Evolutionary conservation across 2,797 vertebrate species (phyloP).

Genomic region (Eutrigla gurnardus): DNA sequence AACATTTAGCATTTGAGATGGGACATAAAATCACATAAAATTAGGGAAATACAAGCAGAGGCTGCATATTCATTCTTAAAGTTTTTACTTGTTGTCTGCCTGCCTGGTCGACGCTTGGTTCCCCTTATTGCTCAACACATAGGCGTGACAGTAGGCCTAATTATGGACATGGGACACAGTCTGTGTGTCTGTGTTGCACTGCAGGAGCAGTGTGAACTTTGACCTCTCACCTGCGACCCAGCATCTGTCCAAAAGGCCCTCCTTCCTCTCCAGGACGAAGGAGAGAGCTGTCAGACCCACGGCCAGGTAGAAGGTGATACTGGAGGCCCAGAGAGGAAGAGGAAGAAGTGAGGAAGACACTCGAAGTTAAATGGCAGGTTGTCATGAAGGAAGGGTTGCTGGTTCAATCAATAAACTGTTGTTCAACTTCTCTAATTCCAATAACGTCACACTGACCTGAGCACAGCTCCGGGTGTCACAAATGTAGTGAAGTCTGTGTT

Average conservation of each 20-base stretch:
- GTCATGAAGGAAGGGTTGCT: background rate
- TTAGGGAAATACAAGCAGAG: too few relatives aligned
- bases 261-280: constrained; percentile 86
- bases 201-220: background rate
- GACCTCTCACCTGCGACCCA: constrained; percentile 85
- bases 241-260: constrained; percentile 85
- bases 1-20: too few relatives aligned
- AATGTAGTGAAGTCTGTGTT: constrained; percentile 86
- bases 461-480: constrained; percentile 84
- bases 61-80: too few relatives aligned
- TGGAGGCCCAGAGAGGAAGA: constrained; percentile 32
- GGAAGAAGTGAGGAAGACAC: background rate
- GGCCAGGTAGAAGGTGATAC: constrained; percentile 87
- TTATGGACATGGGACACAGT: too few relatives aligned
- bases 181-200: background rate
- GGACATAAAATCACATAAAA: too few relatives aligned
- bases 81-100: too few relatives aligned
- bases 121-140: too few relatives aligned
- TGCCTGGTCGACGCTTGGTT: too few relatives aligned
- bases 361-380: background rate
- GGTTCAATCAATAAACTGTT: background rate
- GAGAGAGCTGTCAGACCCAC: constrained; percentile 87
- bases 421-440: too few relatives aligned
- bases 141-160: too few relatives aligned
- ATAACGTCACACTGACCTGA: constrained; percentile 76